These are phyloP conservation scores for Glossophaga mutica DNA, from an alignment of 2,797 vertebrate genomes.

Conservation along the genomic window DNA sequence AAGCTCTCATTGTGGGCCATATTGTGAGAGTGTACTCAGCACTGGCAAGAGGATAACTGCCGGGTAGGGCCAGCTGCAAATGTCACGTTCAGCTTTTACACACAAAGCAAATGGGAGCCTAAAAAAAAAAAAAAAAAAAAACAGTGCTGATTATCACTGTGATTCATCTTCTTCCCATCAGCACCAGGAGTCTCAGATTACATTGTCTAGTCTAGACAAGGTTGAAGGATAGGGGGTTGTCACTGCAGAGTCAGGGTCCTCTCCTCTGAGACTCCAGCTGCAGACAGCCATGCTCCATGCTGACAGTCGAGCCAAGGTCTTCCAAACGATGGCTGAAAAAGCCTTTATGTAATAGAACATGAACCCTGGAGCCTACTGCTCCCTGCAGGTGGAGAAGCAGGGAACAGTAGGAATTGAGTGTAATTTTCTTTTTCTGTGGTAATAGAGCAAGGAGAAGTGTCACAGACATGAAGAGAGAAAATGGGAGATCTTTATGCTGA, in stretches of 20 bases:
- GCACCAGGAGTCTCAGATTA: conserved; percentile 52
- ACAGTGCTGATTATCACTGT: background rate
- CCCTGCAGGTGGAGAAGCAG: conserved; percentile 41
- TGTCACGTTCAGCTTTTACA: conserved; percentile 59
- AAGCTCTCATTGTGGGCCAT: conserved; percentile 56
- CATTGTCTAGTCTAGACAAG: conserved; percentile 15
- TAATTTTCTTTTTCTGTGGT: conserved; percentile 53
- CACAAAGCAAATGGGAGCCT: conserved; percentile 34
- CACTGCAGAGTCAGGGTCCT: background rate
- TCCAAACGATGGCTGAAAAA: background rate
- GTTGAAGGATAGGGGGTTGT: conserved; percentile 29
- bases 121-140: conserved; percentile 28
- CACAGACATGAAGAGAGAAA: conserved; percentile 40
- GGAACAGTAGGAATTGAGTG: background rate
- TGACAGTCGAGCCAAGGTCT: conserved; percentile 21
- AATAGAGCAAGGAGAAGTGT: conserved; percentile 44
- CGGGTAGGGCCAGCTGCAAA: conserved; percentile 51
- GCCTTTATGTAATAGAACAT: conserved; percentile 16
- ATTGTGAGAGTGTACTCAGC: conserved; percentile 30
- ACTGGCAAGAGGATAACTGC: conserved; percentile 40
- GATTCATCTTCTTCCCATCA: conserved; percentile 58
- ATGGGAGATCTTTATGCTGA: conserved; percentile 50
- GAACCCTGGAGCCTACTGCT: conserved; percentile 62
- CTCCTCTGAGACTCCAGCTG: background rate
- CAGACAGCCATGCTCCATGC: background rate